Base-by-base conservation (phyloP, 2,797 vertebrate species). In the Characodon lateralis region DNA sequence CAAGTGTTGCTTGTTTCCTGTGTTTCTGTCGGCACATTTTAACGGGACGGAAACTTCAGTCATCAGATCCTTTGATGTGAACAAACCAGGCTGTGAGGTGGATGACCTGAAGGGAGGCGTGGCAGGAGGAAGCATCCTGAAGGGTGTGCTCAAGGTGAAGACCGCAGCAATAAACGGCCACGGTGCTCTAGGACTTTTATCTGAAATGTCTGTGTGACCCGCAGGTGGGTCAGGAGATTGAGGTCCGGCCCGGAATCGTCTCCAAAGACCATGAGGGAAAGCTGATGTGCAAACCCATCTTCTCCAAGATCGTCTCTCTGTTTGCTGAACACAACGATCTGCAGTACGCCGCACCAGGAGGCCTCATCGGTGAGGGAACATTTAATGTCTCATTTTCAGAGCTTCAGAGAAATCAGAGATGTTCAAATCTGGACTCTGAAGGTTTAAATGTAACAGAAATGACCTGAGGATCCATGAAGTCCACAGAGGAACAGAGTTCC, bases 211-310 rank as follows among this genome's bases (percentile, higher is more conserved):
- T 8, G 31, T 26, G 39, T 71, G 48, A 6, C 66, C 46, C 82
- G n/a, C 88, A 99, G 98, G 98, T 99, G 88, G 98, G 98, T 61
- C 98, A 99, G 88, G 98, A 99, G 94, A 94, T 99, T 71, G 98
- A 99, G 92, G 98, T 99, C 70, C 95, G 98, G 50, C 98, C 98
- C 3, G 98, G 98, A 26, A 99, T 99, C 65, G 98, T 99, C 83
- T 99, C 98, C 83, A 99, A 99, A 93, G 98, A 99, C 93, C 97
- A 98, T 20, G 98, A 99, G 90, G 98, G 98, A 75, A 99, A 99
- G 88, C 97, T 99, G 71, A 99, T 99, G 98, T 99, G 98, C 93
- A 99, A 99, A 90, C 98, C 98, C 79, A 99, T 99, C 85, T 99
- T 99, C 93, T 99, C 98, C 88, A 99, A 99, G 96, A 99, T 99